Conservation (phyloP, 2,797 vertebrate genomes). For the Karalla daura region DNA sequence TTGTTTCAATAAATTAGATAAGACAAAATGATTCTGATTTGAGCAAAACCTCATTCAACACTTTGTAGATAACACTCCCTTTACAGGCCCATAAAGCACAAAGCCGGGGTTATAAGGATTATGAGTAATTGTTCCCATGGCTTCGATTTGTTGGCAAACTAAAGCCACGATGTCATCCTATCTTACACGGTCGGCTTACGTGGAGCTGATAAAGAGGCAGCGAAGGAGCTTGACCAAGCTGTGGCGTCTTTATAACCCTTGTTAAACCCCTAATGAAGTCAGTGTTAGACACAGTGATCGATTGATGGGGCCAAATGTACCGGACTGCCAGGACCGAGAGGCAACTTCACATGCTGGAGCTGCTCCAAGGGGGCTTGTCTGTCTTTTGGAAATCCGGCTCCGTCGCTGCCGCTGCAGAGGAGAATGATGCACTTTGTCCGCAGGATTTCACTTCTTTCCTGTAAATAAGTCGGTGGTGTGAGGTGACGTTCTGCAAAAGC, state of each 20-base stretch:
- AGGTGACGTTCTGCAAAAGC: background rate
- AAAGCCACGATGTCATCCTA: constrained; percentile 37
- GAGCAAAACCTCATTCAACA: constrained; percentile 29
- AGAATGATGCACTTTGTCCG: background rate
- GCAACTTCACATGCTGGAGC: background rate
- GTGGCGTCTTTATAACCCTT: constrained; percentile 29
- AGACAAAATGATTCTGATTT: background rate
- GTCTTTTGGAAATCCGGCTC: background rate
- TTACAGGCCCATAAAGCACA: constrained; percentile 45
- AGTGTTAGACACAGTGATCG: constrained; percentile 29
- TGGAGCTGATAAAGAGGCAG: constrained; percentile 39
- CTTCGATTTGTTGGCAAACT: constrained; percentile 21
- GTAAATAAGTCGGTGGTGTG: constrained; percentile 8
- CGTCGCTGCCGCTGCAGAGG: background rate
- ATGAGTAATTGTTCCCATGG: constrained; percentile 30
- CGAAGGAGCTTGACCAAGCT: constrained; percentile 12
- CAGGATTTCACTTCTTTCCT: background rate
- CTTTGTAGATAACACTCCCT: constrained; percentile 18
- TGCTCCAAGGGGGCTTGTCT: background rate
- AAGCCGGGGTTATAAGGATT: constrained; percentile 30
- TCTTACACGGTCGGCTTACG: constrained; percentile 7
- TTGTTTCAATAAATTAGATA: constrained; percentile 14
- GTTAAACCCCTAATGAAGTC: constrained; percentile 45
- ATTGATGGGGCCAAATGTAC: constrained; percentile 29
- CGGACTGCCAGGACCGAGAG: background rate